Base-by-base conservation (phyloP, 1,140 invertebrate genomes). In the Micrasema longulum region DNA sequence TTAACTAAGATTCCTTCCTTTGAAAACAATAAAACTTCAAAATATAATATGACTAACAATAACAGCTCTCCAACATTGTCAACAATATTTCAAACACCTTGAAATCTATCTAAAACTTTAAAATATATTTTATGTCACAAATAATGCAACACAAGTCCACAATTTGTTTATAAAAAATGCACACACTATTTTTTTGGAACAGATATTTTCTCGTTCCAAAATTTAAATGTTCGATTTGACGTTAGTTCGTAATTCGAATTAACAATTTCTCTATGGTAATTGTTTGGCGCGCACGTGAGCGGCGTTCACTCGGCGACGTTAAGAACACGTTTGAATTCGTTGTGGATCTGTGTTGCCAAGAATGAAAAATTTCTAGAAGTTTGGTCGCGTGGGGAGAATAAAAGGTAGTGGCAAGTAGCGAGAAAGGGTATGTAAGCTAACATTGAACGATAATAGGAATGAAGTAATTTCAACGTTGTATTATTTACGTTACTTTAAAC, bases 241-340 rank as follows among this genome's bases (percentile, higher is more conserved):
- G 22, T 52, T 52, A 9, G 48, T 52, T 14, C 26, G 26, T 31
- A 7, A 31, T 57, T 57, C 53, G 35, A 35, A 57, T 18, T 12
- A 57, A 57, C 53, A 26, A 36, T 57, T 57, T 57, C 53, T 57
- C 53, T 57, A 12, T 12, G 20, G n/a, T 31, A 31, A 31, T 31
- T 7, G 26, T 31, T 57, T 35, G 6, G 10, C 53, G 53, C 53
- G 26, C 53, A 22, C 4, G 0, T 1, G 2, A 23, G 12, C 2
- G 26, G 26, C 11, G 26, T 57, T 35, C n/a, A n/a, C 53, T 57
- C 26, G 52, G 16, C 52, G 22, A 22, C 22, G 53, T 26, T 26
- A 57, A 16, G 31, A 35, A 57, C 53, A 57, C 53, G 53, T 57
- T 57, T 57, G 53, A 57, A 31, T 31, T 4, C 26, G 26, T 31